Evolutionary conservation across 2,797 vertebrate species (phyloP), one percentile per base, ranked within the genome.

Genomic region (Cynodonichthys magdalenae): DNA sequence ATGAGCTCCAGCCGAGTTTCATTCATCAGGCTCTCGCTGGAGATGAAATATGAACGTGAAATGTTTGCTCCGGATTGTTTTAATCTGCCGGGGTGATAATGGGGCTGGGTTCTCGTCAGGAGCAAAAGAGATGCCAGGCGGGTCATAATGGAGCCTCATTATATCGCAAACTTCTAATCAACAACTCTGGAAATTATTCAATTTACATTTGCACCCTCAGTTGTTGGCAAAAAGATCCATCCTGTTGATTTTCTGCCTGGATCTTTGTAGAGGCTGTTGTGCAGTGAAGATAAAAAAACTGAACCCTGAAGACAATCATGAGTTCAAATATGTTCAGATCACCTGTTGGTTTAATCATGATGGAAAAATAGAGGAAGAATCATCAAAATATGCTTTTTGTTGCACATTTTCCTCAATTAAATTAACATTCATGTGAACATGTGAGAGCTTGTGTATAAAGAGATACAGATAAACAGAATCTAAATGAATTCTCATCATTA

Each of bases 81-180:
- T 76, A 82, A 80, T 82, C 78, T 79, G 63, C 69, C 41, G 31
- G 18, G 68, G 82, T 66, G 79, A 73, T 69, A 78, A 82, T 66
- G 11, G 75, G 57, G 66, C 73, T 83, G 55, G 54, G 15, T 62
- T 74, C n/a, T 27, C 31, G 66, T 84, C 79, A 83, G 78, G 86
- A 82, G 76, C 48, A 53, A 59, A 70, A 69, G 61, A 58, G 72
- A 63, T 18, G 44, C 57, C 61, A 0, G 66, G 24, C 20, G 8
- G 5, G 42, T 82, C 63, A 74, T 74, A 74, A 80, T 51, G 53
- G 64, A 69, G 70, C 14, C 53, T 81, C 73, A 79, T 87, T 83
- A 77, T 75, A 74, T 76, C 74, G 65, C 55, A 56, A 20, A 8
- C 20, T 57, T 63, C 44, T 57, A 60, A 77, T 80, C 81, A 84